Conservation (phyloP, 2,797 vertebrate genomes). For the Cirrhinus molitorella region DNA sequence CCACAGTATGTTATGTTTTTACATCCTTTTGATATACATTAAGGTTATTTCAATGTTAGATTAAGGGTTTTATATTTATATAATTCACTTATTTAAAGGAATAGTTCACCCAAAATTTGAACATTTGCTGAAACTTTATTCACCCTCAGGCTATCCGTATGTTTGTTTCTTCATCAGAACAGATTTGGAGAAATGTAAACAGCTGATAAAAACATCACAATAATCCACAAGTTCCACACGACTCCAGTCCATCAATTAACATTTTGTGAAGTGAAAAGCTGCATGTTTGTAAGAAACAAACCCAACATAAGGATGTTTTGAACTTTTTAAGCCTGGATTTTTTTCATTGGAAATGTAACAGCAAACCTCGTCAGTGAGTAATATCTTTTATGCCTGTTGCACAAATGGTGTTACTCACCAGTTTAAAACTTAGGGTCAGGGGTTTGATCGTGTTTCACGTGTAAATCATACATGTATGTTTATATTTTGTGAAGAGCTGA, state of each 20-base stretch:
- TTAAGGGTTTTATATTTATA: background rate
- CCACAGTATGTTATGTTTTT: background rate
- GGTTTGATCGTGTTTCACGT: background rate
- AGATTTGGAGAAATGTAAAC: background rate
- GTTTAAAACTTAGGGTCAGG: background rate
- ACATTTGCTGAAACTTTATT: background rate
- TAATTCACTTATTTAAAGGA: background rate
- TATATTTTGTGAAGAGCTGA: conserved; percentile 1
- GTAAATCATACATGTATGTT: conserved; percentile 7
- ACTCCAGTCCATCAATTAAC: background rate
- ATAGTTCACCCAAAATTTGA: background rate
- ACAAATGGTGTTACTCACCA: background rate
- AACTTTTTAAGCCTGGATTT: background rate
- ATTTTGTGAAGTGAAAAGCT: background rate
- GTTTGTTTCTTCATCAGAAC: background rate
- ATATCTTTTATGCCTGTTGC: background rate
- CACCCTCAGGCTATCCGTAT: background rate
- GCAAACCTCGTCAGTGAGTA: background rate
- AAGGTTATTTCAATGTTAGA: background rate
- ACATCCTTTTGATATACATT: background rate
- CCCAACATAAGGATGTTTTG: background rate
- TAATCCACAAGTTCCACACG: too few species aligned
- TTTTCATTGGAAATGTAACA: background rate
- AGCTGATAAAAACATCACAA: background rate
- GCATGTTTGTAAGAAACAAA: background rate